Percentiles rank a stretch among this genome's conserved stretches.
These are phyloP conservation scores for Lamproptera curius DNA, from an alignment of 2,888 invertebrate species.

Conservation along the genomic window DNA sequence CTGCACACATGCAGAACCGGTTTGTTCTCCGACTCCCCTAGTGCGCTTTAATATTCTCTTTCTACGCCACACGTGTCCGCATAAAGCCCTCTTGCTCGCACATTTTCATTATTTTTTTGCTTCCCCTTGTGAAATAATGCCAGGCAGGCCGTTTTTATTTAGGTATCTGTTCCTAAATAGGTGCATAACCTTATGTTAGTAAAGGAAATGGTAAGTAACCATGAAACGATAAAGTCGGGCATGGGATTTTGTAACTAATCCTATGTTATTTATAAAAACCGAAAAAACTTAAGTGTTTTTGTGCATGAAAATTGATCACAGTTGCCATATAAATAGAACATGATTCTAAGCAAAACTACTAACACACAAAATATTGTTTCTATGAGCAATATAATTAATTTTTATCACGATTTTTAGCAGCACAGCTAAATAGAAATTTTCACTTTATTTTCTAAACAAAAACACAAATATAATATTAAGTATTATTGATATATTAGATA, in stretches of 20 bases:
- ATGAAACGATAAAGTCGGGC: constrained; percentile 35
- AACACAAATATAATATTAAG: too few relatives aligned
- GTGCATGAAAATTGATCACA: too few relatives aligned
- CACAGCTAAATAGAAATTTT: too few relatives aligned
- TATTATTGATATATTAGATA: too few relatives aligned
- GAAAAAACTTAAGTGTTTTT: too few relatives aligned
- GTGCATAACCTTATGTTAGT: constrained; percentile 41
- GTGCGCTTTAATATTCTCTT: constrained; percentile 56
- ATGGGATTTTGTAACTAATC: constrained; percentile 39
- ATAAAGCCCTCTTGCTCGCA: constrained; percentile 61
- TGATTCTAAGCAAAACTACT: too few relatives aligned
- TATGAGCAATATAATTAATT: too few relatives aligned
- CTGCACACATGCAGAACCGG: constrained; percentile 76
- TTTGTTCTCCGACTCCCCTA: constrained; percentile 70
- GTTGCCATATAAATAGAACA: too few relatives aligned
- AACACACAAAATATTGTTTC: too few relatives aligned
- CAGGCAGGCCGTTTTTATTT: constrained; percentile 66
- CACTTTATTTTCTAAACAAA: too few relatives aligned
- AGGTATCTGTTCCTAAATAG: constrained; percentile 55
- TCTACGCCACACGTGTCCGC: constrained; percentile 64
- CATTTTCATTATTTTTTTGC: constrained; percentile 73
- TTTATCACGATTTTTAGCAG: too few relatives aligned
- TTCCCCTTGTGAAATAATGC: constrained; percentile 71
- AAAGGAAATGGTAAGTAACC: constrained; percentile 49
- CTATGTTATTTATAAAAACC: constrained; percentile 22